Percentiles rank a stretch among this genome's conserved stretches.
Conservation (phyloP, 2,888 invertebrate genomes). For the Marronus borbonicus region DNA sequence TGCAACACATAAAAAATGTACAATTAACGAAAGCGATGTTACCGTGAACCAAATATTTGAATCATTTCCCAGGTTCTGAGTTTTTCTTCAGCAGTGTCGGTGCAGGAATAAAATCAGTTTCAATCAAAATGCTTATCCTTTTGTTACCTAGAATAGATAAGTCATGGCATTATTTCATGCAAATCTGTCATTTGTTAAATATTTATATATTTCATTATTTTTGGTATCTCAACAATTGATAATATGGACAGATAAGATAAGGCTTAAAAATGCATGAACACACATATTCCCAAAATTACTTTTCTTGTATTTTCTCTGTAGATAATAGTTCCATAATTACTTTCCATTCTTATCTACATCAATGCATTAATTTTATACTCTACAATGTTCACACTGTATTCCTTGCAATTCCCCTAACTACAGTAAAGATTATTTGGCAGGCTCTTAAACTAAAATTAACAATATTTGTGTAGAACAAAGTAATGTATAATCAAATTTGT, state of each 20-base stretch:
- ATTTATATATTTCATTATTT: conserved; percentile 8
- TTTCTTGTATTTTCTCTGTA: not conserved
- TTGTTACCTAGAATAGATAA: too few species aligned
- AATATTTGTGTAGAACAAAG: not conserved
- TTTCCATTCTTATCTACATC: not conserved
- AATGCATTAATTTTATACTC: not conserved
- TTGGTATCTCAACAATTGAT: conserved; percentile 18
- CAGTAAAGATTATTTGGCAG: too few species aligned
- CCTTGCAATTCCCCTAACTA: too few species aligned
- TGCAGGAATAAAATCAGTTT: too few species aligned
- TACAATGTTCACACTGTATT: too few species aligned
- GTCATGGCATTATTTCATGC: not conserved
- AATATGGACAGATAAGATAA: conserved; percentile 19
- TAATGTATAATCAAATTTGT: conserved; percentile 5
- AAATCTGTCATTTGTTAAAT: not conserved
- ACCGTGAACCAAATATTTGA: too few species aligned
- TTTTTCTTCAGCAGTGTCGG: too few species aligned
- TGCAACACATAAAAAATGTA: too few species aligned
- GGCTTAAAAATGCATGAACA: not conserved
- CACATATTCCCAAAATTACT: not conserved
- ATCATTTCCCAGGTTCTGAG: too few species aligned
- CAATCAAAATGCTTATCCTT: too few species aligned
- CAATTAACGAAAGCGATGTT: too few species aligned
- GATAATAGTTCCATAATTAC: not conserved
- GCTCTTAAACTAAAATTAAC: not conserved